These are phyloP conservation scores for Antheraea assamensis DNA, from an alignment of 2,888 invertebrate species.

Conservation along the genomic window DNA sequence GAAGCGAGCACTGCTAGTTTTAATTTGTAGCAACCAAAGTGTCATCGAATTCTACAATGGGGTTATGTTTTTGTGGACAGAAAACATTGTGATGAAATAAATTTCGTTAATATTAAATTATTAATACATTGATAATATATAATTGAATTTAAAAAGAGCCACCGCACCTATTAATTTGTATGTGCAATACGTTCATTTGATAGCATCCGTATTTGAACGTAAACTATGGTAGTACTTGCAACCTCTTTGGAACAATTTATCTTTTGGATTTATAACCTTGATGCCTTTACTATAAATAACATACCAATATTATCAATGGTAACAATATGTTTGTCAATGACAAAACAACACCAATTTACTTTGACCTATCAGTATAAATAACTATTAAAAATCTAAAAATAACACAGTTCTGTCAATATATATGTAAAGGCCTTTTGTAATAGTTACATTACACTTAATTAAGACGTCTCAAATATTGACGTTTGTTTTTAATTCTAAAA, in stretches of 20 bases:
- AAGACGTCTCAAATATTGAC: not conserved
- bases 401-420: not conserved
- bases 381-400: not conserved
- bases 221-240: slow-evolving; percentile 29
- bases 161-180: slow-evolving; percentile 26
- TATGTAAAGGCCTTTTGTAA: not conserved
- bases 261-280: slow-evolving; percentile 36
- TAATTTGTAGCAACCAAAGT: not conserved
- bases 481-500: not conserved
- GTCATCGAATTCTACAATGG: no score
- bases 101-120: slow-evolving; percentile 17
- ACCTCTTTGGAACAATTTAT: slow-evolving; percentile 23
- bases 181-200: slow-evolving; percentile 34
- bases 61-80: not conserved
- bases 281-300: slow-evolving; percentile 34
- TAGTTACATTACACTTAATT: not conserved
- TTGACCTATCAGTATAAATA: not conserved
- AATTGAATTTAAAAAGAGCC: slow-evolving; percentile 38
- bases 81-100: not conserved
- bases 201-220: slow-evolving; percentile 38
- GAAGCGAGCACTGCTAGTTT: no score
- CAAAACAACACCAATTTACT: not conserved
- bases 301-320: slow-evolving; percentile 23
- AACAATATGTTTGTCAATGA: not conserved
- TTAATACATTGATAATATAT: slow-evolving; percentile 27